Percentiles rank a stretch among this genome's conserved stretches.
Conservation (phyloP, 2,888 invertebrate genomes). For the Torymus aiolomorphi region DNA sequence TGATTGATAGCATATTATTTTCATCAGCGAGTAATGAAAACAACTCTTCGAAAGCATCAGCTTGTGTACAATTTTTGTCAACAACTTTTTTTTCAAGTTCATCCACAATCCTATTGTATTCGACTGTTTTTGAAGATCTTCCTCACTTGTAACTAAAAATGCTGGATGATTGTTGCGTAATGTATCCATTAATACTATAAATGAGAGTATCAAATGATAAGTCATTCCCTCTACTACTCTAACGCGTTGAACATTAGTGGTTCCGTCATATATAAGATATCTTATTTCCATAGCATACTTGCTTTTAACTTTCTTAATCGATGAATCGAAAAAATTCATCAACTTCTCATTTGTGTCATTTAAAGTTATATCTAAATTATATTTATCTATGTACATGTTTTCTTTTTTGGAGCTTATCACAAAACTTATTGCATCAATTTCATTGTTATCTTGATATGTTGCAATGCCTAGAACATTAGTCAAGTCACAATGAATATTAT, state of each 20-base stretch:
- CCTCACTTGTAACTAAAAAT: background rate
- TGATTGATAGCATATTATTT: background rate
- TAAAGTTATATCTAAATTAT: background rate
- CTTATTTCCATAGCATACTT: background rate
- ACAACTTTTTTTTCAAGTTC: background rate
- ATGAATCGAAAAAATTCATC: background rate
- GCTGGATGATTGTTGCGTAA: background rate
- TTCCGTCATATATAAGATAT: background rate
- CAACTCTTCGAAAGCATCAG: background rate
- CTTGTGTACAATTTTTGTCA: background rate
- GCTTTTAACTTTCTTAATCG: background rate
- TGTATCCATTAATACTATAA: background rate
- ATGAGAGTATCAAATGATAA: background rate
- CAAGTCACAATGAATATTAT: background rate
- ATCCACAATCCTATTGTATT: background rate
- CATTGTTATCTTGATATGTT: background rate
- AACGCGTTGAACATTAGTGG: background rate
- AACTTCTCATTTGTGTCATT: background rate
- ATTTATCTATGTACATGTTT: background rate
- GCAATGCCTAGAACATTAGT: background rate
- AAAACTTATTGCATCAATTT: background rate
- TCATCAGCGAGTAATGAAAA: background rate
- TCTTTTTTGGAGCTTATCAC: background rate
- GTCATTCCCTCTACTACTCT: background rate
- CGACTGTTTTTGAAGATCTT: background rate